Conservation (phyloP, 2,113 vertebrate species). For the Glareola pratincola region DNA sequence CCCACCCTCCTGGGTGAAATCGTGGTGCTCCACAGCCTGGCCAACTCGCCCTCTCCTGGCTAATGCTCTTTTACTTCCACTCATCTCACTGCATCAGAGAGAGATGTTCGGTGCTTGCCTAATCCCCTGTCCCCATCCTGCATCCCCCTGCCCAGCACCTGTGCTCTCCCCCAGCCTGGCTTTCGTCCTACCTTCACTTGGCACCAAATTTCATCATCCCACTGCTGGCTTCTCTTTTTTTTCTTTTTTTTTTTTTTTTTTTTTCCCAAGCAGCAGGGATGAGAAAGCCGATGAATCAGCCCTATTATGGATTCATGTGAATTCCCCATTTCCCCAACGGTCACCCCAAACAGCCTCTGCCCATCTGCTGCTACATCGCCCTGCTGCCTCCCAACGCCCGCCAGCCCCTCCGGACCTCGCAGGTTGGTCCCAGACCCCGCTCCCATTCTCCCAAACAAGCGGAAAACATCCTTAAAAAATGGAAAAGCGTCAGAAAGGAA, state of each 20-base stretch:
- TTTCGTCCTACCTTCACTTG: neutral
- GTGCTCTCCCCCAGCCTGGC: neutral
- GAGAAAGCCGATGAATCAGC: conserved; percentile 39
- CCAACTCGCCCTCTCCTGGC: neutral
- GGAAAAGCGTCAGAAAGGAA: neutral
- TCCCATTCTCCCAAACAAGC: rapidly evolving
- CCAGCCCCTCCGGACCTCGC: neutral
- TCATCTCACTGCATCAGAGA: neutral
- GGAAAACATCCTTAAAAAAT: neutral
- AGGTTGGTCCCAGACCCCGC: neutral
- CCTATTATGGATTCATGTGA: conserved; percentile 3
- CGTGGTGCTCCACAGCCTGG: neutral
- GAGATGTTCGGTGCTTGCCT: neutral
- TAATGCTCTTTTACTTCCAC: neutral
- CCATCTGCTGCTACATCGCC: neutral
- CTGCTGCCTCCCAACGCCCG: neutral
- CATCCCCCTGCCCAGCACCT: neutral
- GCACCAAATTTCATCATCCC: neutral
- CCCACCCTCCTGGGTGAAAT: neutral
- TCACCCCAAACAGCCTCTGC: neutral
- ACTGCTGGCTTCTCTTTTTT: neutral
- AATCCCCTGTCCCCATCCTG: neutral
- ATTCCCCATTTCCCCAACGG: neutral
- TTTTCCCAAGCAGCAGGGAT: neutral
- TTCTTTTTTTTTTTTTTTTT: neutral